A percentile compares a stretch with the other conserved stretches of the same genome.
Conservation (phyloP, 2,797 vertebrate genomes). For the Lacerta bilineata region DNA sequence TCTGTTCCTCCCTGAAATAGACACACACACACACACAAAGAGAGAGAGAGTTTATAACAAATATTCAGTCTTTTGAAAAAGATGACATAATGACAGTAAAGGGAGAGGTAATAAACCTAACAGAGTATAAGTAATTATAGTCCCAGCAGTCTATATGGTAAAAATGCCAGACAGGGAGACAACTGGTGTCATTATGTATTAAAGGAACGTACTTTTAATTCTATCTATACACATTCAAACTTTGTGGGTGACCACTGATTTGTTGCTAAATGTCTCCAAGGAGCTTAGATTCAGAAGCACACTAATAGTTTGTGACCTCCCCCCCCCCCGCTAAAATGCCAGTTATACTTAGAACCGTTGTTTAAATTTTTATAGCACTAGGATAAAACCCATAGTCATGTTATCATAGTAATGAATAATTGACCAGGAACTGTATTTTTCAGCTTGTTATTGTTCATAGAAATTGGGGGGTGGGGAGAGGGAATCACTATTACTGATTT, state of each 20-base stretch:
- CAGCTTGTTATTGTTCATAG: constrained; percentile 6
- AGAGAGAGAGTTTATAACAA: background rate
- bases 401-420: constrained; percentile 40
- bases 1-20: background rate
- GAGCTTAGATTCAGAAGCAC: constrained; percentile 51
- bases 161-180: constrained; percentile 27
- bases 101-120: background rate
- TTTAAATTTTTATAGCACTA: constrained; percentile 28
- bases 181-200: constrained; percentile 30
- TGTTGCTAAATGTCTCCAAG: constrained; percentile 31
- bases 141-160: background rate
- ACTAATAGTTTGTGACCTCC: constrained; percentile 37
- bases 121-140: constrained; percentile 20
- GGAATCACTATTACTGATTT: constrained; percentile 8
- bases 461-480: background rate
- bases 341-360: background rate
- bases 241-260: constrained; percentile 36
- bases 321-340: background rate
- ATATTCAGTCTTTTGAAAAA: constrained; percentile 33
- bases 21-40: background rate
- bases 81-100: background rate
- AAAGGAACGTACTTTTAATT: constrained; percentile 34
- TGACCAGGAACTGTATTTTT: background rate
- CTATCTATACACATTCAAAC: constrained; percentile 13
- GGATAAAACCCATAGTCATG: constrained; percentile 8